Evolutionary conservation across 2,113 vertebrate species (phyloP), one percentile per base, ranked within the genome.

Genomic region (Microcebus murinus): DNA sequence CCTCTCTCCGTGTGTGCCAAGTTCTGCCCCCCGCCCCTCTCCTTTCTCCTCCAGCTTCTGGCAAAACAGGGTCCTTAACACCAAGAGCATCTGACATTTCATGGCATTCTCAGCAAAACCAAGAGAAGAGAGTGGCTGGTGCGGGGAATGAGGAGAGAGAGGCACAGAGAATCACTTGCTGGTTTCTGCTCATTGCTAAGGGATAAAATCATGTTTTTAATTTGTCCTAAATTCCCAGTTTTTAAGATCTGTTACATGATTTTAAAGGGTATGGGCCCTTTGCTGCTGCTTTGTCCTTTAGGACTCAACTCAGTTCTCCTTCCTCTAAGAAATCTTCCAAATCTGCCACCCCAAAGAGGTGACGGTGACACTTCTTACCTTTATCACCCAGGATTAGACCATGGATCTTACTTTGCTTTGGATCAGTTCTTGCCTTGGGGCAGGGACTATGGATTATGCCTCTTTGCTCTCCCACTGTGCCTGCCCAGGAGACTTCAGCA

Each of bases 61-160:
- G 6, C 9, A 5, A 13, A 86, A 52, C 14, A 31, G 18, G 14
- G 8, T 14, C 21, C 29, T 83, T 52, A 25, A 57, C 8, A 55
- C 34, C 74, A 31, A 61, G 29, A 25, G 8, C 23, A 9, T 55
- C 39, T 34, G 6, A 1, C 27, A 39, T 68, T 25, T 61, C 31
- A 29, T 3, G 0, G 25, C 9, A 0, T 57, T 77, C 74, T 74
- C 31, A 1, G 8, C 31, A 12, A 68, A 74, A 45, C 15, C 0
- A 12, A 42, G 42, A 52, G 36, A 34, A 63, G 74, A 68, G 29
- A 12, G 5, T 65, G 83, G 21, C 3, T 5, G 36, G 15, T 29
- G 4, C 29, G 8, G 34, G 11, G 17, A 29, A 23, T 1, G 2
- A 31, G 36, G 42, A 77, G 31, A 77, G 31, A 57, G 39, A 55